A percentile compares a stretch with the other conserved stretches of the same genome.
These are phyloP conservation scores for Simalia tracyae DNA, from an alignment of 2,797 vertebrate genomes.

Conservation along the genomic window DNA sequence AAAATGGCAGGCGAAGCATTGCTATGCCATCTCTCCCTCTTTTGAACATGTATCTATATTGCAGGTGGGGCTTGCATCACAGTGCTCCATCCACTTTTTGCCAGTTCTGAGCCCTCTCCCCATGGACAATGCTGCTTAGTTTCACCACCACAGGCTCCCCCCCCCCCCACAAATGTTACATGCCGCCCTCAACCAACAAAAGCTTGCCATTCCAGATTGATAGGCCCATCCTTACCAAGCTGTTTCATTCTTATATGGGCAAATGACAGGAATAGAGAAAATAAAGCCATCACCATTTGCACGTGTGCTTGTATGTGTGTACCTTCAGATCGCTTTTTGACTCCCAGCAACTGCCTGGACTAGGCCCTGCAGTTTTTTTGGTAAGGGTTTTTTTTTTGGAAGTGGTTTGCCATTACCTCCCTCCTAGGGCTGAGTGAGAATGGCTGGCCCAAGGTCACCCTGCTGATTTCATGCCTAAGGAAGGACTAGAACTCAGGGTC, in stretches of 20 bases:
- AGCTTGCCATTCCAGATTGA: background rate
- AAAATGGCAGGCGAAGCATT: background rate
- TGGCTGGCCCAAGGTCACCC: background rate
- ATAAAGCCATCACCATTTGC: background rate
- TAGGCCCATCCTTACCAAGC: background rate
- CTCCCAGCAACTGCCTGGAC: background rate
- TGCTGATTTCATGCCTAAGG: background rate
- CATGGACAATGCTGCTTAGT: background rate
- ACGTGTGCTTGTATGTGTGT: background rate
- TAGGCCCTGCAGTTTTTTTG: background rate
- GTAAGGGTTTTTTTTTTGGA: background rate
- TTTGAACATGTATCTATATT: background rate
- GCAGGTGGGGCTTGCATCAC: no score
- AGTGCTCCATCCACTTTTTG: background rate
- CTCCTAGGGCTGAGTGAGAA: background rate
- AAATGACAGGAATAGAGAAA: background rate
- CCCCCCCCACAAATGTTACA: background rate
- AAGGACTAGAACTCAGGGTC: background rate
- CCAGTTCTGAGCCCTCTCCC: background rate
- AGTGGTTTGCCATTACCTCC: background rate
- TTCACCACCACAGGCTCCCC: background rate
- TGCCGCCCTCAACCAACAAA: background rate
- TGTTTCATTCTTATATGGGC: background rate
- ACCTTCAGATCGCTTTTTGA: background rate
- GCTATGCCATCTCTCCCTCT: background rate